Conservation (phyloP, 2,113 vertebrate genomes). For the Sinosuthora webbiana region DNA sequence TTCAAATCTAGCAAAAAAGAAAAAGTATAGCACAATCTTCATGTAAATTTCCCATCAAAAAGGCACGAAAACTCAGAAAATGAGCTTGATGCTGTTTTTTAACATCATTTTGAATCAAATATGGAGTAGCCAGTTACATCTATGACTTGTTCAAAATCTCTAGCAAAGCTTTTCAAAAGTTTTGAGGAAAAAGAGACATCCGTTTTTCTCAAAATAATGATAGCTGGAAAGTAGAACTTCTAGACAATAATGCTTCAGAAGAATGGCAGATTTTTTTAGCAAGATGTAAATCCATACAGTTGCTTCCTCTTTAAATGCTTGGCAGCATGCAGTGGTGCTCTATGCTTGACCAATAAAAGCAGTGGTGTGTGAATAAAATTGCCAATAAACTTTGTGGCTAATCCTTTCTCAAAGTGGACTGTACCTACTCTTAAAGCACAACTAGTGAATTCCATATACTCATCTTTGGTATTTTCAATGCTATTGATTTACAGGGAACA, state of each 20-base stretch:
- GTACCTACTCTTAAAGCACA: neutral
- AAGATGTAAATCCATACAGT: neutral
- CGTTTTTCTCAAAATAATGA: neutral
- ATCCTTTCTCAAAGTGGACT: neutral
- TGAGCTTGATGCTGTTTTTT: neutral
- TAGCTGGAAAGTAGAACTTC: neutral
- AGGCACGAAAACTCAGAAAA: neutral
- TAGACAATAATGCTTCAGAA: neutral
- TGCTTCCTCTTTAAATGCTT: neutral
- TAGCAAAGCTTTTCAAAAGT: neutral
- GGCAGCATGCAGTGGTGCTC: neutral
- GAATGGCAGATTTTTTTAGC: neutral
- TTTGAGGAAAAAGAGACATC: neutral
- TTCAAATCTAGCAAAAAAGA: neutral
- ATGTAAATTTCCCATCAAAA: neutral
- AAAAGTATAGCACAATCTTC: neutral
- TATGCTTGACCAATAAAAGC: neutral
- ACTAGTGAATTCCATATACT: neutral
- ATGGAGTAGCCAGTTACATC: accelerated
- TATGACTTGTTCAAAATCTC: neutral
- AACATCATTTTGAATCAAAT: neutral
- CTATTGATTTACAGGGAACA: neutral
- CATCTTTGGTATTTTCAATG: neutral
- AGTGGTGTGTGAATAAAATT: neutral
- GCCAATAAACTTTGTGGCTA: neutral